These are phyloP conservation scores for Phodopus roborovskii DNA, from an alignment of 2,113 vertebrate genomes.

Conservation along the genomic window DNA sequence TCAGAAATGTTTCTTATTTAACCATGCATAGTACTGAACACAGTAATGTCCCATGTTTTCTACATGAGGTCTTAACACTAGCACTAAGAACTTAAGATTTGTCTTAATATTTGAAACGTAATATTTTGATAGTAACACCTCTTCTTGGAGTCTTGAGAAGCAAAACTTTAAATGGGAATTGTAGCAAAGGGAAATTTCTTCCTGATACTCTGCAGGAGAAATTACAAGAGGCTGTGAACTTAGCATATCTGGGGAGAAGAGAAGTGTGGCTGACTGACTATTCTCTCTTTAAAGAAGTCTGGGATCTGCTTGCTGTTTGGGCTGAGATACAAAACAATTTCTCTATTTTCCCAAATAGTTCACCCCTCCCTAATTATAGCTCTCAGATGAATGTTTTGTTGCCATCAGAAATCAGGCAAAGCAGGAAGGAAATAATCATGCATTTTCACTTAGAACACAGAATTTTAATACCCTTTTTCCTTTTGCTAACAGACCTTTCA, in stretches of 20 bases:
- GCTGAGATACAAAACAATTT: constrained; percentile 85
- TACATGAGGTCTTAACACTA: constrained; percentile 16
- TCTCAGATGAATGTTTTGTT: constrained; percentile 86
- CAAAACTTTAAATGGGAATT: constrained; percentile 7
- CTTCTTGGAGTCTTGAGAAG: constrained; percentile 28
- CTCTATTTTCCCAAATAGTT: constrained; percentile 86
- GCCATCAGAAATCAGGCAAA: constrained; percentile 84
- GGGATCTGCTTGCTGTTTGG: constrained; percentile 82
- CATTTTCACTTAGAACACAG: constrained; percentile 85
- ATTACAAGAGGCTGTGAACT: constrained; percentile 23
- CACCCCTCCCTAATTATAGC: constrained; percentile 87
- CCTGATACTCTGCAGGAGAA: not conserved
- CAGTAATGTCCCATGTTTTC: not conserved
- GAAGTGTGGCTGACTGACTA: constrained; percentile 44
- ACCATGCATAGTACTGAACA: not conserved
- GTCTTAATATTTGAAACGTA: not conserved
- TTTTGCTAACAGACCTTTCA: constrained; percentile 87
- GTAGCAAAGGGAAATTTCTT: not conserved
- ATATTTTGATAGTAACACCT: not conserved
- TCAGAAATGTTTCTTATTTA: constrained; percentile 58
- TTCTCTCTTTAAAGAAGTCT: constrained; percentile 82
- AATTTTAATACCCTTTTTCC: constrained; percentile 80
- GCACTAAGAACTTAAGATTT: not conserved
- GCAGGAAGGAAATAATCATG: constrained; percentile 88
- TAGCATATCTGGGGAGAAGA: constrained; percentile 32